phyloP scores from a whole-genome alignment of 2,888 invertebrate species.

The Pandemis corylana region DNA sequence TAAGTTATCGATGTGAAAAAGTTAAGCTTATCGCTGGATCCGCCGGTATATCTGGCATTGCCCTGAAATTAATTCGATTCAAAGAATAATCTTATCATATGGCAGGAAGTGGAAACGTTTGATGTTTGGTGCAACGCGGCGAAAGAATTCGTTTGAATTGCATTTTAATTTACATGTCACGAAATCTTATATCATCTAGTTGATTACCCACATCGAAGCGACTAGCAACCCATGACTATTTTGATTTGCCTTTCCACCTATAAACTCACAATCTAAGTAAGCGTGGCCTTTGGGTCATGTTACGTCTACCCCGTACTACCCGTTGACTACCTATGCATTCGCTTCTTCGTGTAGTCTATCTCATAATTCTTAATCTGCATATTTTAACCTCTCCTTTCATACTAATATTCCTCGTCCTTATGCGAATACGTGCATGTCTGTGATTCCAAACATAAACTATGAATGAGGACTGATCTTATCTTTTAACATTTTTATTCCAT shows the following conservation, averaged over 20 bases:
- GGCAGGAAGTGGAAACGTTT: slow-evolving; percentile 66
- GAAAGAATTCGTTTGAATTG: background rate
- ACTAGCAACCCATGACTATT: no score
- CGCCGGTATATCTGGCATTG: slow-evolving; percentile 79
- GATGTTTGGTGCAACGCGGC: slow-evolving; percentile 13
- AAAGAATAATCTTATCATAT: slow-evolving; percentile 65
- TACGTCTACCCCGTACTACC: no score
- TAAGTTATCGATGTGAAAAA: slow-evolving; percentile 57
- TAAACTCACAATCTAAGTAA: no score
- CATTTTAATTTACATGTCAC: background rate
- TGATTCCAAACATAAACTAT: background rate
- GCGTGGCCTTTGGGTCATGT: no score
- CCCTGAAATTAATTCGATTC: slow-evolving; percentile 65
- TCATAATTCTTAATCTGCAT: background rate
- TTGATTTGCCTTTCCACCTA: no score
- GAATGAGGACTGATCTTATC: no score
- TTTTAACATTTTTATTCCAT: no score
- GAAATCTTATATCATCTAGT: background rate
- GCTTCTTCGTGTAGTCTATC: background rate
- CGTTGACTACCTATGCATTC: background rate
- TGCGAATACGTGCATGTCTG: background rate
- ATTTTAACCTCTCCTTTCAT: background rate
- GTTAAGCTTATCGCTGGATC: slow-evolving; percentile 61
- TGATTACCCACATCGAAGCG: no score
- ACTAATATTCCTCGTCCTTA: background rate